Evolutionary conservation across 2,888 invertebrate genomes (phyloP).

Genomic region (Mythimna ferrago): DNA sequence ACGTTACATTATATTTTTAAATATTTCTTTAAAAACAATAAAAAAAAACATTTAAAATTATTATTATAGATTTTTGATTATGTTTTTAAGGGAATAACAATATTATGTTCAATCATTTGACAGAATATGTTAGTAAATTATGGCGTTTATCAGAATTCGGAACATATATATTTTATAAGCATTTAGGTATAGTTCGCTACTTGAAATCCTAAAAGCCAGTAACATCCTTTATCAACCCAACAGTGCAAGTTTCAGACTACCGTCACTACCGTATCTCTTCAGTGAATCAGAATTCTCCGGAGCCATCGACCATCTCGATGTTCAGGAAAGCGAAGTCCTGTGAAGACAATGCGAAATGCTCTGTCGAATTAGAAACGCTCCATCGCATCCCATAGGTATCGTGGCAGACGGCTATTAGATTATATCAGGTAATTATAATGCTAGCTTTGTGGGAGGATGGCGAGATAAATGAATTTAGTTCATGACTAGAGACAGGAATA

Average conservation of each 20-base stretch:
- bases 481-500: neutral
- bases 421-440: constrained; percentile 37
- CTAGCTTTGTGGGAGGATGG: constrained; percentile 27
- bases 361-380: constrained; percentile 50
- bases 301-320: constrained; percentile 42
- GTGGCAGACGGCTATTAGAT: constrained; percentile 33
- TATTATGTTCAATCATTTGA: no score
- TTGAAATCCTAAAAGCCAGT: neutral
- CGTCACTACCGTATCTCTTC: constrained; percentile 26
- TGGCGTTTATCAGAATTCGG: neutral
- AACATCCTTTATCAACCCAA: constrained; percentile 10
- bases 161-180: neutral
- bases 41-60: no score
- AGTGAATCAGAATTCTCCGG: constrained; percentile 49
- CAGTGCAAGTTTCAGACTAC: constrained; percentile 25
- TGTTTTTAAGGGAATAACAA: no score
- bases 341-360: constrained; percentile 54
- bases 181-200: no score
- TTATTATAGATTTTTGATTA: no score
- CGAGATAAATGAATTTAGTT: constrained; percentile 32
- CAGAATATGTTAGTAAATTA: neutral
- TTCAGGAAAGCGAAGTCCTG: constrained; percentile 42
- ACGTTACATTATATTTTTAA: no score
- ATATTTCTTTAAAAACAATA: no score
- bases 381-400: constrained; percentile 54